Evolutionary conservation across 2,888 invertebrate genomes (phyloP), one percentile per base, ranked within the genome.

Genomic region (Malacosoma neustria): DNA sequence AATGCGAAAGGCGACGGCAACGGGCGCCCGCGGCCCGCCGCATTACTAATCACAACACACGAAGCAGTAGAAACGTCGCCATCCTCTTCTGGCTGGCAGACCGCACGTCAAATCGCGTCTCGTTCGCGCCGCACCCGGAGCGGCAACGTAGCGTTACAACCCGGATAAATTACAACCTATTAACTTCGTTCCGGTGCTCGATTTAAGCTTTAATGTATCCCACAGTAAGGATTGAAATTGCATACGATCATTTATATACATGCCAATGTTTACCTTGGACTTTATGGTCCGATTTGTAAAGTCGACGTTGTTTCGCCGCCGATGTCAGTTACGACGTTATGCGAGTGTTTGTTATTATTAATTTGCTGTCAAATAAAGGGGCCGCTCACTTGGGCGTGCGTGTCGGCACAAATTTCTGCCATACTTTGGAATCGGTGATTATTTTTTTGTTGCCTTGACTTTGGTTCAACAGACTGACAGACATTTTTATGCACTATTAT

Each of bases 281-380:
- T 79, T 74, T 81, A 73, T 62, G 47, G 56, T 58, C 61, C 55
- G 54, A 49, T 62, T 58, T 64, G 72, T 79, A 84, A 70, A 80
- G 84, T 72, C 70, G 61, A 71, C 45, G 63, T 80, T 77, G 54
- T 61, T 60, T 62, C 61, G 69, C 59, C 53, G 55, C 48, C 48
- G 55, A 50, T 53, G 62, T 54, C 60, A 55, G 70, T 73, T 82
- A 64, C 54, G 75, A 61, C 76, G 69, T 79, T 82, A 59, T 68
- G 63, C 68, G 76, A 59, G 56, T 58, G 64, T 53, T 54, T 57
- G 63, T 61, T 69, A 72, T 82, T 84, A 85, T 85, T 85, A 84
- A 84, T 84, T 85, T 82, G 81, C 85, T 84, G 85, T 85, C 84
- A 85, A 84, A 84, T 85, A 84, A 84, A 84, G 82, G 81, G 84